Percentiles rank a stretch among this genome's conserved stretches.
Evolutionary conservation across 2,888 invertebrate species (phyloP).

Genomic region (Thecophora atra): DNA sequence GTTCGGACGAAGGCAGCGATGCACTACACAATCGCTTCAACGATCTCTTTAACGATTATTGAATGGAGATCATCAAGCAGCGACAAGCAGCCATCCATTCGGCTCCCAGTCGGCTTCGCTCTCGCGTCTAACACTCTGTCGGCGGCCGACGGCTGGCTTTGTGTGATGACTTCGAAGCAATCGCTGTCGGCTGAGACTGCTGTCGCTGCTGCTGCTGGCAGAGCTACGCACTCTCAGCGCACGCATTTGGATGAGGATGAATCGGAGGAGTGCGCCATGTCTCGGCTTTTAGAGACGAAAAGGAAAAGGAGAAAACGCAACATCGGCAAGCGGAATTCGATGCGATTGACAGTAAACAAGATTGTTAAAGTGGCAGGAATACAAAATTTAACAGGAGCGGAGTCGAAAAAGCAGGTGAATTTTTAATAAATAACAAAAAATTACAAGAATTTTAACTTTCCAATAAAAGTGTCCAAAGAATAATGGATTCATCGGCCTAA

Average conservation of each 20-base stretch:
- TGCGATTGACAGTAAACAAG: neutral
- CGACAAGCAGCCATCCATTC: neutral
- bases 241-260: constrained; percentile 2
- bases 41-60: constrained; percentile 26
- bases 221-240: constrained; percentile 12
- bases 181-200: neutral
- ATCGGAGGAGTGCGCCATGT: constrained; percentile 20
- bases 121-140: neutral
- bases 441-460: neutral
- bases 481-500: neutral
- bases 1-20: neutral
- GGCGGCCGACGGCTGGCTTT: neutral
- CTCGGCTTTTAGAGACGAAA: neutral
- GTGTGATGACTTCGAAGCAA: neutral
- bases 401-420: neutral
- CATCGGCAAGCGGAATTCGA: neutral
- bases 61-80: constrained; percentile 13
- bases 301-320: neutral
- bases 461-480: neutral
- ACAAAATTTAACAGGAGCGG: constrained; percentile 10
- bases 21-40: constrained; percentile 7
- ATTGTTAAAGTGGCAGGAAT: neutral
- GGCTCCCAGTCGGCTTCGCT: neutral
- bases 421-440: neutral
- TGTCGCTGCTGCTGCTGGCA: neutral